Base-by-base conservation (phyloP, 1,140 invertebrate species). In the Andrena cerasifolii region DNA sequence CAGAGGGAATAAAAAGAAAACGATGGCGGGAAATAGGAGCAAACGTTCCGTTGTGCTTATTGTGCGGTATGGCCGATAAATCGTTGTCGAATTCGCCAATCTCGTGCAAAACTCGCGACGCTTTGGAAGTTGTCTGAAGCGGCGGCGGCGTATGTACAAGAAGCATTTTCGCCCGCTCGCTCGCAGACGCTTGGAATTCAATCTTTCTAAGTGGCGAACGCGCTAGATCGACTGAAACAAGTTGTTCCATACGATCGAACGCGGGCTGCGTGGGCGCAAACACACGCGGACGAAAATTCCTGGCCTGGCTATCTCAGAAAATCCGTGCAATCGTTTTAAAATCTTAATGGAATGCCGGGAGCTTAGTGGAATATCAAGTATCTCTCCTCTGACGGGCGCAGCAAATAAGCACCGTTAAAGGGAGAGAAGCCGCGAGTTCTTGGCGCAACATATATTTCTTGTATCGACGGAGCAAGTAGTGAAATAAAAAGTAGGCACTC, bases 181-280 rank as follows among this genome's bases (percentile, higher is more conserved):
- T 21, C n/a, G 58, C 65, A 53, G 47, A 49, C 33, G 33, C 63
- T 33, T 31, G 61, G 33, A 73, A 83, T 83, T 81, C 79, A 83
- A 83, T 83, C 82, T 78, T 74, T 74, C 58, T 78, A 81, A 83
- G 78, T 83, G 67, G 33, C n/a, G 33, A 45, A 16, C 51, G 12
- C 61, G 62, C n/a, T 62, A 28, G n/a, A 24, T 72, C 59, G 66
- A 72, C 14, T 53, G 53, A 61, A 67, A 80, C 72, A 72, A 78
- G 56, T 78, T 78, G 81, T 63, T 61, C 62, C 28, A n/a, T 47
- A 5, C 53, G 62, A 54, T 1, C 4, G 7, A 21, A 49, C 36
- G 16, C 7, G 45, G 21, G 36, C 8, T 56, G 33, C 51, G 63
- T 66, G 45, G 45, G 51, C 18, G 63, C 45, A 18, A 10, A 21